Evolutionary conservation across 2,888 invertebrate genomes (phyloP).

Genomic region (Drosophila seclusa): DNA sequence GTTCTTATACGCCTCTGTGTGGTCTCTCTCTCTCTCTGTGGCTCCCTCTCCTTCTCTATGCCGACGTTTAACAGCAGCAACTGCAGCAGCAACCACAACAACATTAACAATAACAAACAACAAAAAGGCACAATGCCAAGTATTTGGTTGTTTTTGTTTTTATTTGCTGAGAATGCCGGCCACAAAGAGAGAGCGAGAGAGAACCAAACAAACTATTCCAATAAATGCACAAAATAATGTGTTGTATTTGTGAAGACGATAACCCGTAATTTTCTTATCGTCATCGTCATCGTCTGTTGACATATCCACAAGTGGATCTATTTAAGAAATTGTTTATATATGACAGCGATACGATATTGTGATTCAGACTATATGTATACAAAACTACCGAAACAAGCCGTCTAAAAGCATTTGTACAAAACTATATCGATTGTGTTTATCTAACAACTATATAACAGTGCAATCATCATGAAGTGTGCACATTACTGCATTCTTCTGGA

Average conservation of each 20-base stretch:
- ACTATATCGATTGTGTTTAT: conserved; percentile 38
- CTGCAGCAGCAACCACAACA: conserved; percentile 13
- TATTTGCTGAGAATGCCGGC: conserved; percentile 16
- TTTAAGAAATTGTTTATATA: conserved; percentile 42
- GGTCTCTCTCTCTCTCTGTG: conserved; percentile 20
- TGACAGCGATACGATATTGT: conserved; percentile 42
- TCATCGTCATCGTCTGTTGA: conserved; percentile 4
- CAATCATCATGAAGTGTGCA: conserved; percentile 22
- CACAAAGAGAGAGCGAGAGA: conserved; percentile 18
- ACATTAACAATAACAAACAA: conserved; percentile 17
- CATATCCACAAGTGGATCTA: conserved; percentile 22
- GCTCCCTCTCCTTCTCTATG: conserved; percentile 3
- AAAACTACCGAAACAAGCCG: conserved; percentile 31
- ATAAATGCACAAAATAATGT: conserved; percentile 79
- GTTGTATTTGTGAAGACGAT: conserved; percentile 77
- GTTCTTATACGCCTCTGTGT: conserved; percentile 67
- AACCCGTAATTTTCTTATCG: conserved; percentile 33
- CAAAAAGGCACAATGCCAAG: conserved; percentile 49
- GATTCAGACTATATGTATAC: conserved; percentile 23
- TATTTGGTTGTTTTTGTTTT: conserved; percentile 38
- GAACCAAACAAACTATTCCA: conserved; percentile 73
- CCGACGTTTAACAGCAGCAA: conserved; percentile 22
- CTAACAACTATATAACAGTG: conserved; percentile 31
- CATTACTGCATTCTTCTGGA: conserved; percentile 10
- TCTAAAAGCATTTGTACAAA: conserved; percentile 47